These are phyloP conservation scores for Sebastes baramenuke DNA, from an alignment of 2,797 vertebrate genomes.

Conservation along the genomic window DNA sequence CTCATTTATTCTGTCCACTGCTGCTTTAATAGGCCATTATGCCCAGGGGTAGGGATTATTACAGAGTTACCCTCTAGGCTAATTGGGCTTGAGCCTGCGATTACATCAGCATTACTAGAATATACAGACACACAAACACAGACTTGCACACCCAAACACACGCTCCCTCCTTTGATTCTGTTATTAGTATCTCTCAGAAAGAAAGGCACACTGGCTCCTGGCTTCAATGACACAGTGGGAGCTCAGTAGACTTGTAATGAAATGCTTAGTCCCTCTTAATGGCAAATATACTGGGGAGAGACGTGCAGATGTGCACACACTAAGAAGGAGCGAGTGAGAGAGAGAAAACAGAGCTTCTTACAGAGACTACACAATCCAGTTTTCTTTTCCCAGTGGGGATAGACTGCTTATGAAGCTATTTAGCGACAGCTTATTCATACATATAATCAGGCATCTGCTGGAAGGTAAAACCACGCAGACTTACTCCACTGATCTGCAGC, in stretches of 20 bases:
- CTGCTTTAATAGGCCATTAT: constrained; percentile 78
- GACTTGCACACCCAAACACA: constrained; percentile 27
- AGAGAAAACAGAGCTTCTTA: constrained; percentile 6
- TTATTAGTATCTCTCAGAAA: constrained; percentile 65
- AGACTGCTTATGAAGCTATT: constrained; percentile 48
- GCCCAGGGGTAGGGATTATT: constrained; percentile 78
- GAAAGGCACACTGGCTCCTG: constrained; percentile 47
- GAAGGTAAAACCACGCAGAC: constrained; percentile 5
- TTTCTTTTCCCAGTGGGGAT: constrained; percentile 25
- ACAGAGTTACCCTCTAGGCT: constrained; percentile 79
- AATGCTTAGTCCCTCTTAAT: constrained; percentile 63
- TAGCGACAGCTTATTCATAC: constrained; percentile 19
- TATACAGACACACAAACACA: constrained; percentile 62
- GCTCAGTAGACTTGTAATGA: constrained; percentile 62
- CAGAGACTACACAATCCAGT: constrained; percentile 7
- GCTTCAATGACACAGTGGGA: constrained; percentile 63
- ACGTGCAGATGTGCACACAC: constrained; percentile 30
- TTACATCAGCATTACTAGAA: constrained; percentile 75
- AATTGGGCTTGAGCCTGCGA: constrained; percentile 77
- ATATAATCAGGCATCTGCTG: constrained; percentile 15
- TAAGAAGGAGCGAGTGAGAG: not conserved
- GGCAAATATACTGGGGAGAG: constrained; percentile 46
- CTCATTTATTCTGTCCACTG: constrained; percentile 75
- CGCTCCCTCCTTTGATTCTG: constrained; percentile 46
- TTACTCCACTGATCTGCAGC: not conserved